Evolutionary conservation across 2,888 invertebrate genomes (phyloP).

Genomic region (Neria commutata): DNA sequence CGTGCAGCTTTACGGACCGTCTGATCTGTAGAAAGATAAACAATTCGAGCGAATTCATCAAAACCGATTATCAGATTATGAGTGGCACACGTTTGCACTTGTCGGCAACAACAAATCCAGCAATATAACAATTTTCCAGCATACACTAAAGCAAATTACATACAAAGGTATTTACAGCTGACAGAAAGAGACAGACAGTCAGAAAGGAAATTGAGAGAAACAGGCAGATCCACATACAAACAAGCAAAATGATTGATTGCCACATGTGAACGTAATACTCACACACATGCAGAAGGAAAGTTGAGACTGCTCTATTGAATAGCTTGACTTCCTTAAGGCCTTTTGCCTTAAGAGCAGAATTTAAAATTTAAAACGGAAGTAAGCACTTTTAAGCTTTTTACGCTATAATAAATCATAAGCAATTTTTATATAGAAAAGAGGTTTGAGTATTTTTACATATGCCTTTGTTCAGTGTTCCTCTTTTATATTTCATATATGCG

Average conservation of each 20-base stretch:
- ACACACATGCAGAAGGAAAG: background rate
- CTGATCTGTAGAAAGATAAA: no score
- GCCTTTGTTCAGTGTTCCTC: background rate
- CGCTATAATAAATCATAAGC: no score
- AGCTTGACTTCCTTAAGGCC: no score
- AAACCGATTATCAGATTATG: background rate
- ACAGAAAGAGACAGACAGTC: background rate
- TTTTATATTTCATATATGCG: background rate
- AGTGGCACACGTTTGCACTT: background rate
- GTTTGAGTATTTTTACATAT: background rate
- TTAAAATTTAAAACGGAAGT: background rate
- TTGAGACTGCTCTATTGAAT: no score
- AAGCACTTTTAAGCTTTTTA: background rate
- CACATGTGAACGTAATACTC: background rate
- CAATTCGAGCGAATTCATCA: no score
- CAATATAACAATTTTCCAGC: background rate
- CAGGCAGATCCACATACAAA: background rate
- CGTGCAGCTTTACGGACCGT: no score
- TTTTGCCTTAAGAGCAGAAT: no score
- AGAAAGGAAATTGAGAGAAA: no score
- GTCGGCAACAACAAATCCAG: no score
- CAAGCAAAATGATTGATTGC: background rate
- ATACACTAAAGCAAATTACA: background rate
- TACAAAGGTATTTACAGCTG: background rate
- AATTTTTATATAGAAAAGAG: no score